Evolutionary conservation across 2,888 invertebrate genomes (phyloP).

Genomic region (Temnothorax rugatulus): DNA sequence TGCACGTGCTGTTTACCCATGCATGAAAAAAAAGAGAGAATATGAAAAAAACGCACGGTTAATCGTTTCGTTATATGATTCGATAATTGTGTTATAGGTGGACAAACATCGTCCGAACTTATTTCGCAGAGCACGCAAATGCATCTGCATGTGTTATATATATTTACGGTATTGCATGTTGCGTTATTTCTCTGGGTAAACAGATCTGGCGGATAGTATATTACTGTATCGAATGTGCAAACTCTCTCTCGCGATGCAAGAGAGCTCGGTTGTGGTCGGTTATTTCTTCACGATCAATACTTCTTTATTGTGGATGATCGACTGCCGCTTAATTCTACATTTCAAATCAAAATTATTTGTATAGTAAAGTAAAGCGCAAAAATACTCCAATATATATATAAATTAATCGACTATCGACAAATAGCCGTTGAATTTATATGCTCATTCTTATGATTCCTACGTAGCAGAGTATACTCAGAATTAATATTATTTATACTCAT

Average conservation of each 20-base stretch:
- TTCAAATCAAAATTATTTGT: not conserved
- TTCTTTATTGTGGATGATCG: not conserved
- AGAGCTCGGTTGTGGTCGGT: not conserved
- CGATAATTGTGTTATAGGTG: not conserved
- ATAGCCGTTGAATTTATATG: not conserved
- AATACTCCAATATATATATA: not conserved
- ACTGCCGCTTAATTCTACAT: not conserved
- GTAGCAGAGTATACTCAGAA: not conserved
- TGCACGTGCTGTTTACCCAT: no score
- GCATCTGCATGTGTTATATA: not conserved
- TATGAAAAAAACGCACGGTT: not conserved
- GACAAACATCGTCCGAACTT: constrained; percentile 8
- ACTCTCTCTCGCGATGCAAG: not conserved
- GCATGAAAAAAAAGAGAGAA: not conserved
- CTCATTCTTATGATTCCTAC: not conserved
- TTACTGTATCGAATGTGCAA: constrained; percentile 17
- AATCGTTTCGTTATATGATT: not conserved
- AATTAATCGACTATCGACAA: not conserved
- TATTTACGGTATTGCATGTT: constrained; percentile 14
- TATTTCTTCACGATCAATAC: constrained; percentile 21
- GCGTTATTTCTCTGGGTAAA: not conserved
- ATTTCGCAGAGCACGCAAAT: constrained; percentile 1
- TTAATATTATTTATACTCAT: not conserved
- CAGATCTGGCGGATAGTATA: not conserved
- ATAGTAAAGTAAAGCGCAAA: not conserved